Conservation (phyloP, 2,797 vertebrate genomes). For the Australoheros facetus region DNA sequence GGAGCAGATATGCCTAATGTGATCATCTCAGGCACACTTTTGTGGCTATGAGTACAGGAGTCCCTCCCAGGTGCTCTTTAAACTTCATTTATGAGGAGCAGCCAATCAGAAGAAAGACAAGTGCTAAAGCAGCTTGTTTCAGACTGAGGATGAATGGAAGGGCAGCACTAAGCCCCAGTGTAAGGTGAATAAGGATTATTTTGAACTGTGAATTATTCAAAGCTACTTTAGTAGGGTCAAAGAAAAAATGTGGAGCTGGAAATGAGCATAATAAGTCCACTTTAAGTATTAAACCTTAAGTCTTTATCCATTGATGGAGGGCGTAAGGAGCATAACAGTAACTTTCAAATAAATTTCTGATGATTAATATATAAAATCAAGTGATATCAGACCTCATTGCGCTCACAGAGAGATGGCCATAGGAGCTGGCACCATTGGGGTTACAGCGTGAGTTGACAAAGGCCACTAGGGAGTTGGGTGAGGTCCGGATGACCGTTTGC, state of each 20-base stretch:
- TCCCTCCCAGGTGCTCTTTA: too few relatives aligned
- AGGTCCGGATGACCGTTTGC: conserved; percentile 97
- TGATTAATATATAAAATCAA: neutral
- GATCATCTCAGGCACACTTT: too few relatives aligned
- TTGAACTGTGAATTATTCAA: too few relatives aligned
- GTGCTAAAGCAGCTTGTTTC: too few relatives aligned
- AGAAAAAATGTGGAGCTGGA: neutral
- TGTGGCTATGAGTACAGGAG: too few relatives aligned
- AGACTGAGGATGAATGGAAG: too few relatives aligned
- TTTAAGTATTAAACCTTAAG: neutral
- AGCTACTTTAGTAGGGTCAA: too few relatives aligned
- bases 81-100: too few relatives aligned
- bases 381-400: conserved; percentile 87
- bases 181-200: too few relatives aligned
- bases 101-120: too few relatives aligned
- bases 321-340: accelerated
- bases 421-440: conserved; percentile 88
- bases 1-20: too few relatives aligned
- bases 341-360: neutral
- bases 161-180: too few relatives aligned
- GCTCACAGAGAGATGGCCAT: conserved; percentile 95
- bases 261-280: neutral
- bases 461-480: conserved; percentile 96
- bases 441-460: conserved; percentile 95
- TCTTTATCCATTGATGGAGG: neutral